These are phyloP conservation scores for Osmoderma eremita DNA, from an alignment of 2,888 invertebrate species.

Conservation along the genomic window DNA sequence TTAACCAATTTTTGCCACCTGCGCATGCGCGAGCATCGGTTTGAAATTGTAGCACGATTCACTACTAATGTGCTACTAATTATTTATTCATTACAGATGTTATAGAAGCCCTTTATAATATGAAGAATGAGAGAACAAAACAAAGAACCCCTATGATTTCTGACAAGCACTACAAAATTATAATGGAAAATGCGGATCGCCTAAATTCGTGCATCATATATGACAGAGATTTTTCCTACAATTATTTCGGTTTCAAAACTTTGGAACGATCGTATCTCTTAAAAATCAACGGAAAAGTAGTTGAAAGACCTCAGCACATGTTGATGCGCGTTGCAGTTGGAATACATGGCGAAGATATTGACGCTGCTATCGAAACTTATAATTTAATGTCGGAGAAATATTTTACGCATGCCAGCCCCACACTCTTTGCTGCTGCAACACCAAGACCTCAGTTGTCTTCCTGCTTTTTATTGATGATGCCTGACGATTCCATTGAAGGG, in stretches of 20 bases:
- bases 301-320: slow-evolving; percentile 98
- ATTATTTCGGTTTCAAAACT: slow-evolving; percentile 99
- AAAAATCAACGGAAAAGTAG: slow-evolving; percentile 91
- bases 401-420: slow-evolving; percentile 98
- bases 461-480: slow-evolving; percentile 95
- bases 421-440: slow-evolving; percentile 95
- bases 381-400: slow-evolving; percentile 90
- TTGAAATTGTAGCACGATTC: too few relatives aligned
- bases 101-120: slow-evolving; percentile 84
- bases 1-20: too few relatives aligned
- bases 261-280: slow-evolving; percentile 94
- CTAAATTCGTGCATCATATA: slow-evolving; percentile 96
- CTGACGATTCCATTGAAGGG: slow-evolving; percentile 93
- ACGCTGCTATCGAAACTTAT: slow-evolving; percentile 93
- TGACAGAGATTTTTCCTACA: slow-evolving; percentile 95
- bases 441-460: slow-evolving; percentile 92
- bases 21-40: too few relatives aligned
- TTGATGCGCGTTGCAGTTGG: slow-evolving; percentile 97
- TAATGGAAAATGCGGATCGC: slow-evolving; percentile 86
- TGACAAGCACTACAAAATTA: slow-evolving; percentile 80
- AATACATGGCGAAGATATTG: slow-evolving; percentile 94
- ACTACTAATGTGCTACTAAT: too few relatives aligned
- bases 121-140: slow-evolving; percentile 79
- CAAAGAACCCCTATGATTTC: slow-evolving; percentile 85
- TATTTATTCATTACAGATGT: slow-evolving; percentile 84